These are phyloP conservation scores for Philopotamus ludificatus DNA, from an alignment of 1,140 invertebrate genomes.

Conservation along the genomic window DNA sequence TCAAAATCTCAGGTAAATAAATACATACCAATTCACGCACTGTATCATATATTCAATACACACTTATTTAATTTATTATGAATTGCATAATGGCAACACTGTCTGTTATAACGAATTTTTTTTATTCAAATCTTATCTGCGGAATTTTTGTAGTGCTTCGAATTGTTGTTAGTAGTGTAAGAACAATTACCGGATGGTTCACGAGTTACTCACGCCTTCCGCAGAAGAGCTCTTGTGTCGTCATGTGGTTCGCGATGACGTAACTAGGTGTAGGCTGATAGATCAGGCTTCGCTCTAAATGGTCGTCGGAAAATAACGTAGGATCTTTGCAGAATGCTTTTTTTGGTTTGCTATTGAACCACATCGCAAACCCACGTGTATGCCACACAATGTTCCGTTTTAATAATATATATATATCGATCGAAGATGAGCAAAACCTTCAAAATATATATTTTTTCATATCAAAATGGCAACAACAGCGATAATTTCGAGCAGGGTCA, in stretches of 20 bases:
- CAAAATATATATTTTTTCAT: not conserved
- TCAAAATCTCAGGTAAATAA: not conserved
- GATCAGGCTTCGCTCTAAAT: slow-evolving; percentile 2
- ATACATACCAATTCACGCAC: too few species aligned
- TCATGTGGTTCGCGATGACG: slow-evolving; percentile 2
- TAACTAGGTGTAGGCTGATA: not conserved
- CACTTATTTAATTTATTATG: not conserved
- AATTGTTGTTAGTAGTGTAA: not conserved
- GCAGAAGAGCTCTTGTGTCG: slow-evolving; percentile 11
- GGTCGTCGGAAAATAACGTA: not conserved
- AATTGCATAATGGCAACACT: not conserved
- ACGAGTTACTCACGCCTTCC: slow-evolving; percentile 14
- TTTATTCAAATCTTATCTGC: not conserved
- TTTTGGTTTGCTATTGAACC: not conserved
- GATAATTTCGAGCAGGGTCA: too few species aligned
- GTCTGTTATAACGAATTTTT: not conserved
- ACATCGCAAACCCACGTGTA: not conserved
- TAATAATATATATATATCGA: too few species aligned
- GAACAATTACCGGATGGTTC: slow-evolving; percentile 17
- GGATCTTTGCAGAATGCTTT: too few species aligned
- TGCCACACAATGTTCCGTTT: too few species aligned
- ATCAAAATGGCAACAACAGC: not conserved
- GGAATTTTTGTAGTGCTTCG: not conserved
- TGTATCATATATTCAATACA: too few species aligned
- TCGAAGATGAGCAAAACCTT: not conserved